phyloP scores from a whole-genome alignment of 2,888 invertebrate species.

The Synanthedon andrenaeformis region DNA sequence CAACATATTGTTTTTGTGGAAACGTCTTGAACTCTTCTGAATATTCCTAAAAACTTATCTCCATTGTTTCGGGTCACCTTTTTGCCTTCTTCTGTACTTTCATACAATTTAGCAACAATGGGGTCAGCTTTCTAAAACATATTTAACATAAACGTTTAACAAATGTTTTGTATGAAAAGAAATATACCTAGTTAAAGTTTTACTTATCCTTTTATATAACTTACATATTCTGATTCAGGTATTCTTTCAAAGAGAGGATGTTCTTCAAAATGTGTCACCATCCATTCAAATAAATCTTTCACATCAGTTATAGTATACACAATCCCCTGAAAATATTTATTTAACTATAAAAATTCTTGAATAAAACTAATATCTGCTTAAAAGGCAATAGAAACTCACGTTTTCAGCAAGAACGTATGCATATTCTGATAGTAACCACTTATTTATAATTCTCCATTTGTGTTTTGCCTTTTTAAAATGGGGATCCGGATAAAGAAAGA shows the following conservation, averaged over 20 bases:
- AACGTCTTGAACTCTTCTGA: slow-evolving; percentile 70
- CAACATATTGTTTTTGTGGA: slow-evolving; percentile 5
- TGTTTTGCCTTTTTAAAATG: slow-evolving; percentile 99
- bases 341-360: neutral
- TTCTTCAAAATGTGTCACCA: slow-evolving; percentile 89
- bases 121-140: slow-evolving; percentile 78
- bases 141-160: neutral
- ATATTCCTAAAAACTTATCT: slow-evolving; percentile 92
- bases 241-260: slow-evolving; percentile 91
- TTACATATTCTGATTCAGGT: slow-evolving; percentile 80
- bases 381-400: slow-evolving; percentile 57
- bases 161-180: neutral
- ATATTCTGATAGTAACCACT: slow-evolving; percentile 93
- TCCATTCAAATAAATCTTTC: slow-evolving; percentile 96
- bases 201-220: slow-evolving; percentile 3
- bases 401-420: slow-evolving; percentile 90
- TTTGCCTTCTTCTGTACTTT: slow-evolving; percentile 97
- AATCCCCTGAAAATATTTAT: slow-evolving; percentile 73
- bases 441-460: slow-evolving; percentile 98
- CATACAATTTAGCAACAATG: slow-evolving; percentile 88
- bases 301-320: slow-evolving; percentile 99
- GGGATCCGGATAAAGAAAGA: slow-evolving; percentile 98
- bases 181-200: too few relatives aligned
- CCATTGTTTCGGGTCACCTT: slow-evolving; percentile 97
- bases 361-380: neutral